Conservation (phyloP, 2,888 invertebrate species). For the Synanthedon tipuliformis region DNA sequence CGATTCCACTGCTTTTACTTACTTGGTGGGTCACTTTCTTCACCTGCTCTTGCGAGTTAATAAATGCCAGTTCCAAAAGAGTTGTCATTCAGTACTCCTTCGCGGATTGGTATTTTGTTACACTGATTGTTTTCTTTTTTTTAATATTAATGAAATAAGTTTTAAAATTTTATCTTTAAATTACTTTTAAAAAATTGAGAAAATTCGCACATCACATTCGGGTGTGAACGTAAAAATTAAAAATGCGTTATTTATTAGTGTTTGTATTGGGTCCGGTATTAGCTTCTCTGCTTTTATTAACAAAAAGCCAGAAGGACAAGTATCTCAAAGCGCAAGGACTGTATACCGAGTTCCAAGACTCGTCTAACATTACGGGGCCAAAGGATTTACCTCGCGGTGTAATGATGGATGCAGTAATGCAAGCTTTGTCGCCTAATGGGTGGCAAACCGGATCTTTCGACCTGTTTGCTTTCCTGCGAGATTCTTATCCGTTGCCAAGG, state of each 20-base stretch:
- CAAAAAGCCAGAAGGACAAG: conserved; percentile 2
- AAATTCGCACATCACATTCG: too few relatives aligned
- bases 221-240: background rate
- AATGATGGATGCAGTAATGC: conserved; percentile 7
- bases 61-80: background rate
- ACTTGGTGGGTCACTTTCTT: background rate
- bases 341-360: conserved; percentile 4
- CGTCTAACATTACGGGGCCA: conserved; percentile 2
- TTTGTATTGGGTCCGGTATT: background rate
- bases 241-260: background rate
- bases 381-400: conserved; percentile 4
- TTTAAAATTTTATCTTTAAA: too few relatives aligned
- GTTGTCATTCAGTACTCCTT: background rate
- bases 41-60: background rate
- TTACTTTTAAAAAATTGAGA: too few relatives aligned
- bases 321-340: conserved; percentile 4
- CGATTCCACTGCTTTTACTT: too few relatives aligned
- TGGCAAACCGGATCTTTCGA: conserved; percentile 1
- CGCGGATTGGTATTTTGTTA: too few relatives aligned
- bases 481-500: conserved; percentile 7
- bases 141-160: too few relatives aligned
- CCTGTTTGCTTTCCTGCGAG: conserved; percentile 7
- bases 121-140: too few relatives aligned
- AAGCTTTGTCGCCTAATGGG: conserved; percentile 2
- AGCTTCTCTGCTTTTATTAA: background rate